Conservation (phyloP, 2,888 invertebrate genomes). For the Leptothorax acervorum region DNA sequence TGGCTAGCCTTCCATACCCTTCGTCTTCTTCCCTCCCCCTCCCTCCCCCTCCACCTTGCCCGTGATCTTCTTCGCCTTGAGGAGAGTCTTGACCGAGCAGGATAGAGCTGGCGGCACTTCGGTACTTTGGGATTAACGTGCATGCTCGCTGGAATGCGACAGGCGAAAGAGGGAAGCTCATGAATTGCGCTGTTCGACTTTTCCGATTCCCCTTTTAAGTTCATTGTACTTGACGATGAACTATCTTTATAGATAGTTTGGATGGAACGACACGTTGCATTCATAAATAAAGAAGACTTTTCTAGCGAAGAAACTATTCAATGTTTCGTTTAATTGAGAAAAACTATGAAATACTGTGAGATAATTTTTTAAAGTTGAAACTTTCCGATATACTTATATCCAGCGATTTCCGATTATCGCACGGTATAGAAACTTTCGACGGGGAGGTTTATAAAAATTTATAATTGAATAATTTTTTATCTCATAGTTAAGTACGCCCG, state of each 20-base stretch:
- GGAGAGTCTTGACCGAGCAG: constrained; percentile 33
- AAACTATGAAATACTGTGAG: background rate
- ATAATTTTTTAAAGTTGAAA: background rate
- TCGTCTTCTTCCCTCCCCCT: background rate
- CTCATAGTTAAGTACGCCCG: background rate
- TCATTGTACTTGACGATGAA: constrained; percentile 1
- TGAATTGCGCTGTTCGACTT: constrained; percentile 45
- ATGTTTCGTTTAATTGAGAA: background rate
- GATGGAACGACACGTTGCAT: background rate
- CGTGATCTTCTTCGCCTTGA: constrained; percentile 3
- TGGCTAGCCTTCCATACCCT: constrained; percentile 43
- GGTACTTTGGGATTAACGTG: constrained; percentile 75
- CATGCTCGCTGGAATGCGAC: constrained; percentile 54
- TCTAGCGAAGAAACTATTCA: background rate
- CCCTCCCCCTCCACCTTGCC: too few relatives aligned
- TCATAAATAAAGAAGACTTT: background rate
- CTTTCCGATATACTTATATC: background rate
- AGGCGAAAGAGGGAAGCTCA: constrained; percentile 19
- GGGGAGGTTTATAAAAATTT: background rate
- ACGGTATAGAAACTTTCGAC: background rate
- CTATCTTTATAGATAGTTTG: background rate
- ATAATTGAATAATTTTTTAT: constrained; percentile 14
- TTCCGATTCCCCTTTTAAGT: constrained; percentile 25
- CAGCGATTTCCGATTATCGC: background rate
- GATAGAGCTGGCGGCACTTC: constrained; percentile 47